Evolutionary conservation across 2,113 vertebrate species (phyloP).

Genomic region (Motacilla alba): DNA sequence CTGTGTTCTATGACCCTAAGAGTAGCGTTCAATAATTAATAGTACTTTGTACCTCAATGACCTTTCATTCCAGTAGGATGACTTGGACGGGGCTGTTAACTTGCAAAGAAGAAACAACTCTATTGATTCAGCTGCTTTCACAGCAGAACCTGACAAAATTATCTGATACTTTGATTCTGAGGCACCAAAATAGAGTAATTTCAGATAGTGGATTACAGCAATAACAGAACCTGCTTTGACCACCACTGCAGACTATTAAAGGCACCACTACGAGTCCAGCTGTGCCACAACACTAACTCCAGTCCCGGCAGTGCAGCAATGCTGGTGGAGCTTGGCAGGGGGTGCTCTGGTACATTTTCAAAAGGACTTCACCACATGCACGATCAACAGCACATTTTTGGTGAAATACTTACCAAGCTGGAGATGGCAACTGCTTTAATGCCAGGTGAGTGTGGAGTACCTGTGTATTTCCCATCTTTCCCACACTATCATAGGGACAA

Average conservation of each 20-base stretch:
- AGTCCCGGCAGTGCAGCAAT: neutral
- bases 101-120: neutral
- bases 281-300: neutral
- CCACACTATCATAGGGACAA: neutral
- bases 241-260: neutral
- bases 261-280: neutral
- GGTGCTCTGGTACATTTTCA: neutral
- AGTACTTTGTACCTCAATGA: neutral
- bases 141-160: neutral
- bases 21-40: neutral
- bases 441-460: accelerated
- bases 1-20: neutral
- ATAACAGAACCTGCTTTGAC: neutral
- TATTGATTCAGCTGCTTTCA: neutral
- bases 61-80: neutral
- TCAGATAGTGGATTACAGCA: neutral
- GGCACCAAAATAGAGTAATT: neutral
- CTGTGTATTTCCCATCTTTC: accelerated
- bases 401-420: neutral
- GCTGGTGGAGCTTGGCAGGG: neutral
- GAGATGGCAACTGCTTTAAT: accelerated
- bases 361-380: neutral
- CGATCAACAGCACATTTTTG: accelerated
- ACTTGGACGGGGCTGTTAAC: neutral
- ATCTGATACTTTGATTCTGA: neutral